Evolutionary conservation across 2,113 vertebrate species (phyloP).

Genomic region (Pseudolaguvia tuberculata): DNA sequence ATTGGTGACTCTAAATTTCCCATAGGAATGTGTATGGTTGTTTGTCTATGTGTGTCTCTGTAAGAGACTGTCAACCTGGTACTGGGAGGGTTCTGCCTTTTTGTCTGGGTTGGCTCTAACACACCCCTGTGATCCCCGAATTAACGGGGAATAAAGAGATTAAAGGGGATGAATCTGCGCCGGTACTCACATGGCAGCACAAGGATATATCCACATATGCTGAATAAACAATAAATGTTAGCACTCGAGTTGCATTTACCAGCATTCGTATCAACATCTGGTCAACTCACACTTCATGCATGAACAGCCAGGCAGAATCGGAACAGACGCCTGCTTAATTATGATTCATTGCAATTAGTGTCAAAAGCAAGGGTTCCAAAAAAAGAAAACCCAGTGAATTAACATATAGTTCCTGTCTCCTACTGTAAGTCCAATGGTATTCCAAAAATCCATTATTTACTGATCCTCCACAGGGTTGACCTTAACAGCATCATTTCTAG

Average conservation of each 20-base stretch:
- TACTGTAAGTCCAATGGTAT: neutral
- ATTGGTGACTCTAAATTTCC: no score
- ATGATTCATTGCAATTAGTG: neutral
- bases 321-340: neutral
- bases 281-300: neutral
- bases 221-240: slow-evolving; percentile 17
- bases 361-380: neutral
- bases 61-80: no score
- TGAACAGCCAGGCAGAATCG: neutral
- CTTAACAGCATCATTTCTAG: no score
- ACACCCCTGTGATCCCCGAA: no score
- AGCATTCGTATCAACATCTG: neutral
- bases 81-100: no score
- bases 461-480: neutral
- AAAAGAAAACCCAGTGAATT: neutral
- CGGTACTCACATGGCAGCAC: slow-evolving; percentile 44
- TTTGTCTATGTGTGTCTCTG: no score
- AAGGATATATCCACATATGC: neutral
- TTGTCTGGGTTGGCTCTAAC: no score
- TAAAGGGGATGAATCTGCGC: no score
- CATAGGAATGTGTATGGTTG: no score
- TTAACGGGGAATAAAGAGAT: no score
- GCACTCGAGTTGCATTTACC: slow-evolving; percentile 4
- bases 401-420: no score
- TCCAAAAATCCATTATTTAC: neutral